Conservation (phyloP, 2,113 vertebrate genomes). For the Podilymbus podiceps region DNA sequence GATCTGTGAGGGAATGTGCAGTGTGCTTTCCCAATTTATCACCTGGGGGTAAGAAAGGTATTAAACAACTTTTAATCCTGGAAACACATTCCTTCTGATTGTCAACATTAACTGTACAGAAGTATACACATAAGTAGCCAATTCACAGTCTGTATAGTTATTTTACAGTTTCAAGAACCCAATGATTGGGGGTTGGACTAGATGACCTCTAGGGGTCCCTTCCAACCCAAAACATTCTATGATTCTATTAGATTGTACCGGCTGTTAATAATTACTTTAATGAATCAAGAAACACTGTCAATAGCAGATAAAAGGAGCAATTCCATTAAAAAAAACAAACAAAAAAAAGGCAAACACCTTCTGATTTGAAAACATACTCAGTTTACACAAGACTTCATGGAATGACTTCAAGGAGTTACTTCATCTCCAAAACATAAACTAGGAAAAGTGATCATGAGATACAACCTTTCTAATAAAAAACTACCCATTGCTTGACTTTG, state of each 20-base stretch:
- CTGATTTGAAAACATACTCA: neutral
- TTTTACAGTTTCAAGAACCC: neutral
- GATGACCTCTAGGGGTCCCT: no score
- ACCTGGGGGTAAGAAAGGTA: conserved; percentile 77
- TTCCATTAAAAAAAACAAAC: neutral
- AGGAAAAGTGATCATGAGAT: neutral
- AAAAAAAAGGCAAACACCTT: neutral
- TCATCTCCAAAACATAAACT: neutral
- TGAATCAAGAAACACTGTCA: neutral
- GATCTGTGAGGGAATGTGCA: conserved; percentile 93
- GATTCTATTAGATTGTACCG: neutral
- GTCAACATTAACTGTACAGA: neutral
- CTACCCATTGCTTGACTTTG: neutral
- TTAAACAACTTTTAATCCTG: neutral
- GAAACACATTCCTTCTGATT: neutral
- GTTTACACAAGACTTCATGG: neutral
- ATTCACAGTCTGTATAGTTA: neutral
- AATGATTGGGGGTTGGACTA: neutral
- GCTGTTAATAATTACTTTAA: neutral
- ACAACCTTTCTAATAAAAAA: neutral
- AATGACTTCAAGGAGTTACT: neutral
- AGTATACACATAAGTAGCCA: accelerated
- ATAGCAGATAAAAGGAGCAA: neutral
- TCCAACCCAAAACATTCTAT: no score
- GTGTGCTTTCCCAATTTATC: conserved; percentile 96